A percentile compares a stretch with the other conserved stretches of the same genome.
These are phyloP conservation scores for Apodemia zela DNA, from an alignment of 2,888 invertebrate species.

Conservation along the genomic window DNA sequence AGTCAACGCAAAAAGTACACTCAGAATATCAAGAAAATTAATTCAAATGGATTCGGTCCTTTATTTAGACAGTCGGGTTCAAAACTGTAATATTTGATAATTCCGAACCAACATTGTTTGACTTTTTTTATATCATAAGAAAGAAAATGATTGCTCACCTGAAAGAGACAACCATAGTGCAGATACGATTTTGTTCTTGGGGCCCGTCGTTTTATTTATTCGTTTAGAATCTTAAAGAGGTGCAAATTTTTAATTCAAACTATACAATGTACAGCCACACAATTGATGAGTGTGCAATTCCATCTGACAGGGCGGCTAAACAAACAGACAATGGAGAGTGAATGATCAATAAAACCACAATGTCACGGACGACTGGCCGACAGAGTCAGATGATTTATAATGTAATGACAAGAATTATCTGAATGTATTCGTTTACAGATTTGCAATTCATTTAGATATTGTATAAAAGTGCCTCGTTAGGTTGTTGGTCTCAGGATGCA, in stretches of 20 bases:
- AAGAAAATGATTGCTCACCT: too few species aligned
- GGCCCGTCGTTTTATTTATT: too few species aligned
- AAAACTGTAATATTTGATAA: too few species aligned
- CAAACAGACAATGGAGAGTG: slow-evolving; percentile 33
- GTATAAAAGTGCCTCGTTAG: not conserved
- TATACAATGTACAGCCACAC: slow-evolving; percentile 19
- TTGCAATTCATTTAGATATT: slow-evolving; percentile 15
- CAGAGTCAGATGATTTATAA: slow-evolving; percentile 19
- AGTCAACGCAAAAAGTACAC: too few species aligned
- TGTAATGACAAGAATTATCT: slow-evolving; percentile 11
- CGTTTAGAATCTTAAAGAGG: not conserved
- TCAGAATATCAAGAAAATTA: too few species aligned
- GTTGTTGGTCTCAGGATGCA: too few species aligned
- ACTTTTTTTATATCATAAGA: not conserved
- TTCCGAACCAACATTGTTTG: too few species aligned
- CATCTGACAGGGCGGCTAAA: slow-evolving; percentile 38
- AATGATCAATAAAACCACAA: slow-evolving; percentile 44
- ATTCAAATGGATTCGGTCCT: too few species aligned
- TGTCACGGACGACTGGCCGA: slow-evolving; percentile 40
- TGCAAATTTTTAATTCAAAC: slow-evolving; percentile 7
- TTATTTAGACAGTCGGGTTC: too few species aligned
- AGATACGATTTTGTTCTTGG: too few species aligned
- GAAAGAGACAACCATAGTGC: too few species aligned
- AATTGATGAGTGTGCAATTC: slow-evolving; percentile 28
- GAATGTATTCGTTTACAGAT: not conserved